A percentile compares a stretch with the other conserved stretches of the same genome.
Evolutionary conservation across 2,113 vertebrate genomes (phyloP).

Genomic region (Zosterops borbonicus): DNA sequence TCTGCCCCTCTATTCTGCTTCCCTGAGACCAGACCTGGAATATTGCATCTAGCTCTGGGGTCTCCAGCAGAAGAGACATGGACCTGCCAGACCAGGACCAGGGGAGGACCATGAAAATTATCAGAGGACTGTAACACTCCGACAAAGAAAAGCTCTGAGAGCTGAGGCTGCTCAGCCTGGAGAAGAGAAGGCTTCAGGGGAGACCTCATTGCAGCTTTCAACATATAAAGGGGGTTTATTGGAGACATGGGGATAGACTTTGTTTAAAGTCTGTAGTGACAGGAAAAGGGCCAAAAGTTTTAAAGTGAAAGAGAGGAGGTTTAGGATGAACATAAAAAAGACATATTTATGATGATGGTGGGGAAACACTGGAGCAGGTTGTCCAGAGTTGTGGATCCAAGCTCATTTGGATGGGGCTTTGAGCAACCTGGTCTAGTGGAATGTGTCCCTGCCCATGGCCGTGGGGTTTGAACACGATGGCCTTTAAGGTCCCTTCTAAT

Average conservation of each 20-base stretch:
- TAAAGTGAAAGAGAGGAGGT: background rate
- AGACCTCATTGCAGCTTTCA: background rate
- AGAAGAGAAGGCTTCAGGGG: background rate
- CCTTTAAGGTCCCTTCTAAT: background rate
- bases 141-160: background rate
- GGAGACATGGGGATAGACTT: background rate
- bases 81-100: background rate
- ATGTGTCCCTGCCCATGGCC: background rate
- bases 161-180: background rate
- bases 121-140: background rate
- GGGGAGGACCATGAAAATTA: background rate
- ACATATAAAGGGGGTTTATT: background rate
- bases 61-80: background rate
- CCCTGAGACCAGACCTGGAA: background rate
- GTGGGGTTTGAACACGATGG: rapidly evolving
- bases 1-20: background rate
- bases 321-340: background rate
- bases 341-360: background rate
- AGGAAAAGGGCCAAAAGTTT: background rate
- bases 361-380: background rate
- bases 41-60: background rate
- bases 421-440: background rate
- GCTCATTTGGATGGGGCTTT: background rate
- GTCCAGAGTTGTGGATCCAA: background rate
- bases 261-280: background rate